Base-by-base conservation (phyloP, 2,888 invertebrate genomes). In the Graphium colonna region DNA sequence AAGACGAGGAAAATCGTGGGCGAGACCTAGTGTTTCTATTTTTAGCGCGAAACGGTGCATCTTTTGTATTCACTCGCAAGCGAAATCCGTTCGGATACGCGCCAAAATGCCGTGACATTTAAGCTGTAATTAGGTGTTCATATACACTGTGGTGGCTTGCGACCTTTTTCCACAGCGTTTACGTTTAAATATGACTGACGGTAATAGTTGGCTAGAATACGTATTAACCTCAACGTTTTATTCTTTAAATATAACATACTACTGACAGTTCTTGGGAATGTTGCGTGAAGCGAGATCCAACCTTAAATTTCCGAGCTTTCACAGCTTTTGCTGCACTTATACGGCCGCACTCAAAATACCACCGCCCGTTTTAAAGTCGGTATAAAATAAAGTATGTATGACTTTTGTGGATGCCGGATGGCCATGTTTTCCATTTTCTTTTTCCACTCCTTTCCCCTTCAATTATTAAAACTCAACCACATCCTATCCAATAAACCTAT, bases 61-160 rank as follows among this genome's bases (percentile, higher is more conserved):
- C 28, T 39, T 21, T 53, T 38, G 36, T 47, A 47, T 38, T 39
- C 28, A 26, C 17, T 10, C 31, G 38, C 21, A 48, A 44, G 38
- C 31, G 43, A 48, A 48, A 48, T 48, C 48, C 31, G 40, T 44
- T 54, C 53, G 49, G 44, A 45, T 54, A 15, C 33, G 53, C 44
- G 53, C 53, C 49, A 49, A 54, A 49, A 49, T 17, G 49, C 16
- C 49, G 44, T 54, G 53, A 49, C 53, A 54, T 54, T 54, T 54
- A 54, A 54, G 44, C 31, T 40, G 44, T 49, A 54, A 54, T 54
- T 54, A 49, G 53, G 44, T 44, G 38, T 48, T 21, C 49, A 54
- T 49, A 49, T 49, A 44, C 49, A 53, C 44, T 21, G 33, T 43
- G 26, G 43, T 28, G 44, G 40, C 26, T 49, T 54, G 33, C 36